Evolutionary conservation across 2,113 vertebrate genomes (phyloP), one percentile per base, ranked within the genome.

Genomic region (Heliornis fulica): DNA sequence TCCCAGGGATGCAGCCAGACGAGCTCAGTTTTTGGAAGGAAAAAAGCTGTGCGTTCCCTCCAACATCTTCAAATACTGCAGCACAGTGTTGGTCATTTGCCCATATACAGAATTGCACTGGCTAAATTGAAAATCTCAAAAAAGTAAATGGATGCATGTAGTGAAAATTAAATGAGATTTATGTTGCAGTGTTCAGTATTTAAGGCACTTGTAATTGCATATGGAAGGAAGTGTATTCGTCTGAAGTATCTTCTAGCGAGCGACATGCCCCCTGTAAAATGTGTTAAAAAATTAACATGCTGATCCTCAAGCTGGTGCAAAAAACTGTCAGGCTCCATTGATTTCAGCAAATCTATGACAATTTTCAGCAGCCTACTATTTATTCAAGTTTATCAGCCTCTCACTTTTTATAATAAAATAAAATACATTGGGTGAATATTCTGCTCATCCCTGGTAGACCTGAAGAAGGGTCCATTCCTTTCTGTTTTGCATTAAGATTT

Each of bases 101-200:
- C 74, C 77, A 51, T 71, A 31, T 23, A 50, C 38, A 87, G 91
- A 92, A 83, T 15, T 43, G 63, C 51, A 59, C 5, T 63, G 64
- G 46, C 26, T 93, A 89, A 93, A 90, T 23, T 83, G 83, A 86
- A 90, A 88, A 54, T 74, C 1, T 0, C 36, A 56, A 59, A 54
- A 68, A 68, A 54, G 46, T 40, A 90, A 93, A 89, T 63, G 64
- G 93, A 54, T 40, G 60, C n/a, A 29, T 32, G 68, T 60, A 81
- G 81, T 71, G 88, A 78, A 94, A 95, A 93, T 87, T 70, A 96
- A 92, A 74, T 78, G 83, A 90, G 93, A 93, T 94, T 93, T 92
- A 74, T 84, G 81, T 63, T 81, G 69, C 68, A 71, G 80, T 26
- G 40, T 66, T 92, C 64, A 54, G 79, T 65, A 81, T 90, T 56